Evolutionary conservation across 2,113 vertebrate genomes (phyloP), one percentile per base, ranked within the genome.

Genomic region (Oncorhynchus clarkii): DNA sequence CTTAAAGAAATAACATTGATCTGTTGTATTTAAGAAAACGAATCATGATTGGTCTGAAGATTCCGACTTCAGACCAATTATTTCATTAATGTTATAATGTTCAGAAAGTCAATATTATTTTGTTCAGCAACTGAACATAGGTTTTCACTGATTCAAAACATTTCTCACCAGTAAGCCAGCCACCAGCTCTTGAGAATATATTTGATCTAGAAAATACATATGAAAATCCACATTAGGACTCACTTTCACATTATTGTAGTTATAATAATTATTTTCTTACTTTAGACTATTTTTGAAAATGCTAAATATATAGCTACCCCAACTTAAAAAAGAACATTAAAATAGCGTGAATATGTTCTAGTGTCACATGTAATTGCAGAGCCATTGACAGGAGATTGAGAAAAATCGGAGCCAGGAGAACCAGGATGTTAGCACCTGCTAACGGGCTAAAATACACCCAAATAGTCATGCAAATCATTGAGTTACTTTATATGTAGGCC

Each of bases 141-240:
- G 60, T 18, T 12, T 45, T 45, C 39, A 45, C 8, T 45, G 39
- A 45, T 45, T 45, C 39, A 70, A 5, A 4, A 7, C 24, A 77
- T 76, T 67, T 92, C 96, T 94, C 83, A 99, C 97, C 96, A 99
- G 70, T 92, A 89, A 11, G 96, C 96, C 80, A 99, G 93, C 97
- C 97, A 99, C 96, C 96, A 98, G 80, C 97, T 97, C 85, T 98
- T 96, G 2, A 99, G 92, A 59, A 98, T 88, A 78, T 94, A 98
- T 12, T 93, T 78, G 27, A 93, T 88, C 97, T 99, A 83, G 14
- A 75, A 49, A 64, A 14, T 66, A 75, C 11, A 2, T 24, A 26
- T 29, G n/a, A 67, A 0, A 66, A 67, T 57, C 12, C 22, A 74
- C n/a, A 66, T 29, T 22, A 20, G 34, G 14, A 20, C 26, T 24